Percentiles rank a stretch among this genome's conserved stretches.
These are phyloP conservation scores for Zaprionus ghesquierei DNA, from an alignment of 1,140 invertebrate species.

Conservation along the genomic window DNA sequence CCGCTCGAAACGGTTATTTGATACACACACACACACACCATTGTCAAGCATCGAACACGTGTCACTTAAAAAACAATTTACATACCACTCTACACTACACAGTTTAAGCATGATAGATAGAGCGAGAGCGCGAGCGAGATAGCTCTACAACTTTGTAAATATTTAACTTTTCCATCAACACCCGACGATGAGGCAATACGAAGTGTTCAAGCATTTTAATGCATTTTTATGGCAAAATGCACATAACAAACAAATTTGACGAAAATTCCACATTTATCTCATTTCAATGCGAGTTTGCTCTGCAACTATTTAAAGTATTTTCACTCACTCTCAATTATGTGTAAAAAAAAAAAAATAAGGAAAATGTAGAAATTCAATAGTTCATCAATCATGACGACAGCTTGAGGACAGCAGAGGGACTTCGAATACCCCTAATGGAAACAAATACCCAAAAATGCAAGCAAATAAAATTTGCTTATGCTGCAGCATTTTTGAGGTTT, in stretches of 20 bases:
- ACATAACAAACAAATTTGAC: conserved; percentile 6
- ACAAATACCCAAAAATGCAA: conserved; percentile 34
- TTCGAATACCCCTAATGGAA: conserved; percentile 5
- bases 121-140: neutral
- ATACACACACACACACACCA: neutral
- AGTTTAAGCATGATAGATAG: neutral
- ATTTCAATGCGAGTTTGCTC: conserved; percentile 12
- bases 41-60: neutral
- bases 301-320: conserved; percentile 24
- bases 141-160: neutral
- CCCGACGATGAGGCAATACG: neutral
- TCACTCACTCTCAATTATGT: conserved; percentile 33
- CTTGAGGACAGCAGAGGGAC: neutral
- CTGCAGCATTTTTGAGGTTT: conserved; percentile 41
- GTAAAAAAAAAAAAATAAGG: neutral
- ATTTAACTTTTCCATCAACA: conserved; percentile 9
- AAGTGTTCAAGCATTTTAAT: conserved; percentile 51
- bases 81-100: neutral
- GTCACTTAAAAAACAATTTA: conserved; percentile 1
- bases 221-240: conserved; percentile 31
- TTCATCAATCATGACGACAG: conserved; percentile 40
- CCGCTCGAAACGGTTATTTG: neutral
- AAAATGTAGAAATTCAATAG: conserved; percentile 13
- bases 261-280: conserved; percentile 27
- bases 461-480: conserved; percentile 27